Percentiles rank a stretch among this genome's conserved stretches.
phyloP scores from a whole-genome alignment of 2,113 vertebrate genomes.

The Tupaia chinensis region DNA sequence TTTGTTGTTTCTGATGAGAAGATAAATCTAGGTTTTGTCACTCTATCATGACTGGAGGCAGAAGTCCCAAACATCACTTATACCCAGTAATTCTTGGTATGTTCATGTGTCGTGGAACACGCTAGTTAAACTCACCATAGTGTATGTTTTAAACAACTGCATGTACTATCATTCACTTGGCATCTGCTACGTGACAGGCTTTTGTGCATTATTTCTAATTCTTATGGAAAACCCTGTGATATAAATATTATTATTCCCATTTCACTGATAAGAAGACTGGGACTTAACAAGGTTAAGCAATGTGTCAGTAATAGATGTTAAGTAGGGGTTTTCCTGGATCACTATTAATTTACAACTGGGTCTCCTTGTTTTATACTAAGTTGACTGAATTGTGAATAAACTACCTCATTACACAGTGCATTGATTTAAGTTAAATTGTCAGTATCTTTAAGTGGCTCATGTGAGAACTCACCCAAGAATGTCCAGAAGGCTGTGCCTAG shows the following conservation, averaged over 20 bases:
- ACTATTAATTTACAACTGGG: background rate
- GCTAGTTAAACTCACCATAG: background rate
- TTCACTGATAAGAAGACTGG: background rate
- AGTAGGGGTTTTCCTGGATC: background rate
- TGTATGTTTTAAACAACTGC: background rate
- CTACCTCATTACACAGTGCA: background rate
- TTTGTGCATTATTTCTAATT: background rate
- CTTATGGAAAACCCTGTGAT: background rate
- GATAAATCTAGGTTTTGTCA: background rate
- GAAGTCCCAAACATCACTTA: background rate
- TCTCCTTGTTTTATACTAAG: background rate
- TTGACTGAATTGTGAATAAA: background rate
- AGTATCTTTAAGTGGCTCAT: background rate
- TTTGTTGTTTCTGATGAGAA: background rate
- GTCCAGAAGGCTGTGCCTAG: background rate
- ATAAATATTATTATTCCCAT: background rate
- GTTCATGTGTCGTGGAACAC: background rate
- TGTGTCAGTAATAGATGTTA: background rate
- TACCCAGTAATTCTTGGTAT: background rate
- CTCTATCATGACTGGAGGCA: background rate
- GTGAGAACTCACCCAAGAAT: background rate
- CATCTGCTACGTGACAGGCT: background rate
- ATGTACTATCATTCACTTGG: background rate
- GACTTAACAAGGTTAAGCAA: background rate
- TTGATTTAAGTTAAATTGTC: slow-evolving; percentile 64